phyloP scores from a whole-genome alignment of 2,113 vertebrate genomes.

The Nerophis lumbriciformis region DNA sequence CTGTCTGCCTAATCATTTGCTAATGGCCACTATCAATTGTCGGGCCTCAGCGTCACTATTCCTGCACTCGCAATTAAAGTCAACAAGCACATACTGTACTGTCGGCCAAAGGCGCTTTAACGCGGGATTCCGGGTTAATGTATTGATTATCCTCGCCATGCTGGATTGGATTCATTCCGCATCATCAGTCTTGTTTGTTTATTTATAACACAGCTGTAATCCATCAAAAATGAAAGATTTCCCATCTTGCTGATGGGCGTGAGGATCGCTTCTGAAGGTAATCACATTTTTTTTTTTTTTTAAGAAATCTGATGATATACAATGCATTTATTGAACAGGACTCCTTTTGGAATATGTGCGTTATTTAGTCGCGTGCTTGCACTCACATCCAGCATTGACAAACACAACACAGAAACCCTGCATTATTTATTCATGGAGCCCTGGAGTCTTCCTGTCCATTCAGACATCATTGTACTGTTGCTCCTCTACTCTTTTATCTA shows the following conservation, averaged over 20 bases:
- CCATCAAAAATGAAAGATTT: conserved; percentile 59
- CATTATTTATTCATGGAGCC: conserved; percentile 70
- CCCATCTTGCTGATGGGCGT: conserved; percentile 33
- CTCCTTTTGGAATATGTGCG: conserved; percentile 41
- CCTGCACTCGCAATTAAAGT: conserved; percentile 73
- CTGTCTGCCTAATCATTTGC: conserved; percentile 76
- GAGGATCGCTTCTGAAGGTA: conserved; percentile 30
- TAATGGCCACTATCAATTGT: conserved; percentile 80
- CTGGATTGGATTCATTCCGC: conserved; percentile 67
- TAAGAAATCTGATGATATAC: conserved; percentile 4
- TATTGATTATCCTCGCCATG: conserved; percentile 67
- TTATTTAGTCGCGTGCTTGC: conserved; percentile 63
- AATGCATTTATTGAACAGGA: conserved; percentile 4
- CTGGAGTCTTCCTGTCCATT: conserved; percentile 58
- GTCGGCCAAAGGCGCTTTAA: conserved; percentile 65
- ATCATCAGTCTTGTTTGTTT: conserved; percentile 69
- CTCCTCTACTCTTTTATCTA: conserved; percentile 48
- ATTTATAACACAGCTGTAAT: conserved; percentile 52
- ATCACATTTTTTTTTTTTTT: conserved; percentile 38
- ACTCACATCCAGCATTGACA: conserved; percentile 49
- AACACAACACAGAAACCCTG: conserved; percentile 47
- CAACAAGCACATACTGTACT: conserved; percentile 60
- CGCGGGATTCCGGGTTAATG: conserved; percentile 67
- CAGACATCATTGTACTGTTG: conserved; percentile 61
- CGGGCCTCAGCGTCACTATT: conserved; percentile 54